A percentile compares a stretch with the other conserved stretches of the same genome.
These are phyloP conservation scores for Leucosticte australis DNA, from an alignment of 2,113 vertebrate species.

Conservation along the genomic window DNA sequence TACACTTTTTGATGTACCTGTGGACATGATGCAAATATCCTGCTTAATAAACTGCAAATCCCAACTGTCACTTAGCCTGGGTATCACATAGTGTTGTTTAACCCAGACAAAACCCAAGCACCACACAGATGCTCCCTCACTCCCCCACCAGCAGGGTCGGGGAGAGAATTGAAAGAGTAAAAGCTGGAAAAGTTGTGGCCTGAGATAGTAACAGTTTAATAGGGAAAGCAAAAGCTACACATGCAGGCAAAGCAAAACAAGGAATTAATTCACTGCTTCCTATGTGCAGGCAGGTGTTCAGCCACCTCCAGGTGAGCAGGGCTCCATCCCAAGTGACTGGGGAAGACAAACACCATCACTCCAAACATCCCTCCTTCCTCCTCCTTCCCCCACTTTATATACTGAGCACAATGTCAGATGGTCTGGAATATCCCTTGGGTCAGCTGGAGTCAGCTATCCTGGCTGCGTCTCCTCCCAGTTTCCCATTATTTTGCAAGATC, in stretches of 20 bases:
- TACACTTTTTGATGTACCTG: not conserved
- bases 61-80: not conserved
- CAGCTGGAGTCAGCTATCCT: not conserved
- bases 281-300: not conserved
- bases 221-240: not conserved
- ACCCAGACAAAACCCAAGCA: not conserved
- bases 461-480: not conserved
- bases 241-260: not conserved
- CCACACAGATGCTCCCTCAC: rapidly evolving
- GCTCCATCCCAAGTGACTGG: not conserved
- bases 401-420: not conserved
- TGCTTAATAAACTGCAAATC: not conserved
- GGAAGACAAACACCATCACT: not conserved
- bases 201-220: not conserved
- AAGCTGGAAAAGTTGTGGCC: not conserved
- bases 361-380: not conserved
- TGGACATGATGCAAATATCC: not conserved
- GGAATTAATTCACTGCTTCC: not conserved
- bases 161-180: not conserved
- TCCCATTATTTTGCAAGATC: not conserved
- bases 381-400: not conserved
- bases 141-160: rapidly evolving
- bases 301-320: not conserved
- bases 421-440: not conserved
- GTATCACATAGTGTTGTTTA: not conserved